phyloP scores from a whole-genome alignment of 2,797 vertebrate species.

The Strix occidentalis region DNA sequence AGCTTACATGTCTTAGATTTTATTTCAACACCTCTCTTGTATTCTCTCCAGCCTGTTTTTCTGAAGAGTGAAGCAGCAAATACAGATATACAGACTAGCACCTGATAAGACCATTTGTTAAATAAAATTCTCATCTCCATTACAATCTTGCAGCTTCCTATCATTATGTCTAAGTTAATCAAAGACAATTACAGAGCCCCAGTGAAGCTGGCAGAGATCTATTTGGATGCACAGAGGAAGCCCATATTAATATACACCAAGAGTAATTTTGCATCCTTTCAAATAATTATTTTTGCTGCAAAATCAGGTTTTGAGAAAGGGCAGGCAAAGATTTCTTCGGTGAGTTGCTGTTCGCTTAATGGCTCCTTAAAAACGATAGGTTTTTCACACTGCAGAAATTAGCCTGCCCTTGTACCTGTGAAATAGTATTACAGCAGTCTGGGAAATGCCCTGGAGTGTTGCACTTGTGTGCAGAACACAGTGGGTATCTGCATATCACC shows the following conservation, averaged over 20 bases:
- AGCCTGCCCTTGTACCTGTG: background rate
- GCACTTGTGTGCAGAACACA: background rate
- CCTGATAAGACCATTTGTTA: constrained; percentile 18
- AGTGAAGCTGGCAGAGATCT: background rate
- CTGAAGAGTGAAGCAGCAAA: background rate
- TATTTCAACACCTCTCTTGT: background rate
- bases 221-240: constrained; percentile 4
- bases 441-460: background rate
- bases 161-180: constrained; percentile 44
- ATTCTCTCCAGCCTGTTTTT: background rate
- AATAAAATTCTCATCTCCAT: constrained; percentile 12
- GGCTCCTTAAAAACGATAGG: background rate
- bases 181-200: background rate
- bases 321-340: background rate
- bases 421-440: background rate
- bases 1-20: constrained; percentile 7
- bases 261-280: background rate
- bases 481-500: background rate
- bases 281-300: background rate
- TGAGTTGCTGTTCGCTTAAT: background rate
- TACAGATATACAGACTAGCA: background rate
- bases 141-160: background rate
- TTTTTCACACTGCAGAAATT: background rate
- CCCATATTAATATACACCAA: background rate
- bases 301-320: background rate